Conservation (phyloP, 2,797 vertebrate species). For the Galaxias olidus region DNA sequence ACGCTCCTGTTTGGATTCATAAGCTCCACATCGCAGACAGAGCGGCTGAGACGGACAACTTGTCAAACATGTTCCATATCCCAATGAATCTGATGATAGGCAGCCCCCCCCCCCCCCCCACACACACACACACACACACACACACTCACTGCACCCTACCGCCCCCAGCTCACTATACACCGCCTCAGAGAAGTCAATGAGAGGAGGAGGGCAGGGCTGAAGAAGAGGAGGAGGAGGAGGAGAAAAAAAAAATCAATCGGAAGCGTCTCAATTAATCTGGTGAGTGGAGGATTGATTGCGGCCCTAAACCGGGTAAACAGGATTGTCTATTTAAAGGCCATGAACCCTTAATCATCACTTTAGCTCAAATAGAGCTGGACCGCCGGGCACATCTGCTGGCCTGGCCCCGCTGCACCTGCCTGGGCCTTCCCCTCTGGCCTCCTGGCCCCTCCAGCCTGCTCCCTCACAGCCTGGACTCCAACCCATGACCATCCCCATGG, state of each 20-base stretch:
- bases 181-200: constrained; percentile 63
- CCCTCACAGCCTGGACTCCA: neutral
- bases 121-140: neutral
- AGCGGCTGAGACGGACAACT: neutral
- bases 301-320: constrained; percentile 83
- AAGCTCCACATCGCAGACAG: neutral
- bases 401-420: constrained; percentile 55
- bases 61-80: too few species aligned
- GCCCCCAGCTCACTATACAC: constrained; percentile 57
- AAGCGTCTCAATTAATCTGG: constrained; percentile 85
- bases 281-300: constrained; percentile 79
- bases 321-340: constrained; percentile 81
- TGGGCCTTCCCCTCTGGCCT: constrained; percentile 50
- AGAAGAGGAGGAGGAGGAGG: constrained; percentile 29
- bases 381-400: constrained; percentile 60
- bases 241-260: constrained; percentile 73
- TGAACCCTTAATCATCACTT: constrained; percentile 84
- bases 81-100: too few species aligned
- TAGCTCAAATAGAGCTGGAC: constrained; percentile 67
- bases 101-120: constrained; percentile 14
- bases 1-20: too few species aligned
- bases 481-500: constrained; percentile 24
- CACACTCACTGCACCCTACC: constrained; percentile 28
- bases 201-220: constrained; percentile 47
- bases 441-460: constrained; percentile 35